Conservation (phyloP, 1,140 invertebrate genomes). For the Planococcus citri region DNA sequence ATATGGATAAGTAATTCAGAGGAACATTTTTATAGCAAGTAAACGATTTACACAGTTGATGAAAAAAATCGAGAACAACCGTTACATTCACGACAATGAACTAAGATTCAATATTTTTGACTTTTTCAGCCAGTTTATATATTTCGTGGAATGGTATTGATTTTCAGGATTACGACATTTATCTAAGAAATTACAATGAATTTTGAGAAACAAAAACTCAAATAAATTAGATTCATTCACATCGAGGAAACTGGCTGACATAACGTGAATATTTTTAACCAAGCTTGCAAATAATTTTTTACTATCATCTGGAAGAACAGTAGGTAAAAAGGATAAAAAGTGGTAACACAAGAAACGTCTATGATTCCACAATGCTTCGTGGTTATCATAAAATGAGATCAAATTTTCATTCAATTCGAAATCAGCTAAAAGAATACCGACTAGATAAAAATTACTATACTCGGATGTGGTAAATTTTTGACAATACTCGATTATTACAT, state of each 20-base stretch:
- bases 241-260: neutral
- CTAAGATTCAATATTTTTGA: no score
- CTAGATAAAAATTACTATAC: neutral
- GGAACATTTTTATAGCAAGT: no score
- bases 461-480: neutral
- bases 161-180: neutral
- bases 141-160: neutral
- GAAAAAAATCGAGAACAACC: no score
- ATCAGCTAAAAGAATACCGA: slow-evolving; percentile 33
- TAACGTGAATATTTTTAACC: neutral
- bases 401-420: slow-evolving; percentile 40
- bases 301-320: neutral
- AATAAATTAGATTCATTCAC: neutral
- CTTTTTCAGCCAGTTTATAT: neutral
- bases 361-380: slow-evolving; percentile 61
- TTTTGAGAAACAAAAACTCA: neutral
- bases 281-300: neutral
- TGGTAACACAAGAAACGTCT: slow-evolving; percentile 39
- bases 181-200: neutral
- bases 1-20: no score
- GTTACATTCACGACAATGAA: no score
- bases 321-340: slow-evolving; percentile 2
- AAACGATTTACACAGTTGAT: no score
- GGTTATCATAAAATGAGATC: slow-evolving; percentile 45
- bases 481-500: neutral